Evolutionary conservation across 2,797 vertebrate species (phyloP), one percentile per base, ranked within the genome.

Genomic region (Moxostoma hubbsi): DNA sequence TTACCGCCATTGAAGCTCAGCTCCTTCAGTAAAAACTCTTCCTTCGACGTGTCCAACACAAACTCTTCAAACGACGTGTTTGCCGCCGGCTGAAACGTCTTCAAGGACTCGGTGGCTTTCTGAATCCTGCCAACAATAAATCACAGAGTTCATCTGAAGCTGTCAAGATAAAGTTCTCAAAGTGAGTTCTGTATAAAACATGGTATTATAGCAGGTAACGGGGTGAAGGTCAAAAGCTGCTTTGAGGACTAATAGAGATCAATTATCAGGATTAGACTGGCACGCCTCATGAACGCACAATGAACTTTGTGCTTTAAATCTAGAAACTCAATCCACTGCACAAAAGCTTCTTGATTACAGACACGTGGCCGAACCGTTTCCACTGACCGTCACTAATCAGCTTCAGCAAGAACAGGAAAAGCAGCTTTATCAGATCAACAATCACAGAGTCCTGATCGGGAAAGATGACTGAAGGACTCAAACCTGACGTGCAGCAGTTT

Each of bases 401-500:
- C 69, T 51, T 58, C 53, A 9, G 45, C 53, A 62, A 36, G 16
- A 12, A 68, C 47, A 81, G 36, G 36, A 36, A 36, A 3, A 36
- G 36, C 36, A 36, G n/a, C 12, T 65, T 59, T 66, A 53, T 49
- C 54, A 67, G 43, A n/a, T 10, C 43, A n/a, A 71, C 6, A 8
- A n/a, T n/a, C n/a, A n/a, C n/a, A 63, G 11, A 45, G 7, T 1
- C 9, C 8, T 24, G 58, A 10, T 10, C 3, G 4, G 9, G 6
- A 59, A 62, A 6, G 6, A 45, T 13, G 5, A 36, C 58, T 24
- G 58, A 63, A 45, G 36, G 12, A n/a, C 7, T n/a, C 82, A 9
- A 91, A 99, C 98, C 98, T 97, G 87, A 90, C 81, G 71, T 98
- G 96, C 24, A 99, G 96, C 66, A 98, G 98, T 84, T 98, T 99